These are phyloP conservation scores for Pogoniulus pusillus DNA, from an alignment of 2,797 vertebrate genomes.

Conservation along the genomic window DNA sequence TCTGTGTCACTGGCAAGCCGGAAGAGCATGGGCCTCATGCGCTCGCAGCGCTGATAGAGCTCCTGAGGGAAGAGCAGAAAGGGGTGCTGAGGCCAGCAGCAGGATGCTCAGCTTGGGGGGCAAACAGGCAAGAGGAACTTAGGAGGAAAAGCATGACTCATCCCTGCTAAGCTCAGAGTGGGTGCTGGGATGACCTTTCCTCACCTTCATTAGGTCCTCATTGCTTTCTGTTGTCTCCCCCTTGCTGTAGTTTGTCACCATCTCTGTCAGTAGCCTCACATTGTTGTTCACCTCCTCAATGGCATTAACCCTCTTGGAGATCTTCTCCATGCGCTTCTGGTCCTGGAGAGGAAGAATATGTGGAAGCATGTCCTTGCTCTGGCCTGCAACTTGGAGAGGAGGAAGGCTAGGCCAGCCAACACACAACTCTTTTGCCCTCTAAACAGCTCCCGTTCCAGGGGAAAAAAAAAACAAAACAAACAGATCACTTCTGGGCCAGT, in stretches of 20 bases:
- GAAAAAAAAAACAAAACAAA: too few relatives aligned
- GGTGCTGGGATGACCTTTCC: not conserved
- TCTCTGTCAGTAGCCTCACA: slow-evolving; percentile 90
- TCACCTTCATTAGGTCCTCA: slow-evolving; percentile 94
- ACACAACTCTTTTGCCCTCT: not conserved
- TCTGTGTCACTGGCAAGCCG: slow-evolving; percentile 97
- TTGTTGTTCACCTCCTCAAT: slow-evolving; percentile 98
- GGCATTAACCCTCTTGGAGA: slow-evolving; percentile 92
- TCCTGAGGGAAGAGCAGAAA: slow-evolving; percentile 77
- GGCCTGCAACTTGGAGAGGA: not conserved
- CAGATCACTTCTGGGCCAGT: not conserved
- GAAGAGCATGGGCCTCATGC: slow-evolving; percentile 96
- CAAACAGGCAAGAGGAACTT: not conserved
- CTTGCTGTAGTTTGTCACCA: slow-evolving; percentile 88
- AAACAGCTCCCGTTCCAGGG: not conserved
- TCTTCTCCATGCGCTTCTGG: slow-evolving; percentile 96
- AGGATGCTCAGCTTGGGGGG: not conserved
- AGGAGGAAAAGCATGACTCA: not conserved
- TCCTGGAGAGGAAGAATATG: slow-evolving; percentile 77
- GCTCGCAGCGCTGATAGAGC: slow-evolving; percentile 95
- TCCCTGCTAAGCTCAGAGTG: not conserved
- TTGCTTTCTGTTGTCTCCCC: slow-evolving; percentile 84
- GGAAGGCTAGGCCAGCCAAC: not conserved
- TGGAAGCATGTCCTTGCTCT: not conserved
- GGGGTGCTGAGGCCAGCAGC: not conserved